phyloP scores from a whole-genome alignment of 2,113 vertebrate genomes.

The Sminthopsis crassicaudata region DNA sequence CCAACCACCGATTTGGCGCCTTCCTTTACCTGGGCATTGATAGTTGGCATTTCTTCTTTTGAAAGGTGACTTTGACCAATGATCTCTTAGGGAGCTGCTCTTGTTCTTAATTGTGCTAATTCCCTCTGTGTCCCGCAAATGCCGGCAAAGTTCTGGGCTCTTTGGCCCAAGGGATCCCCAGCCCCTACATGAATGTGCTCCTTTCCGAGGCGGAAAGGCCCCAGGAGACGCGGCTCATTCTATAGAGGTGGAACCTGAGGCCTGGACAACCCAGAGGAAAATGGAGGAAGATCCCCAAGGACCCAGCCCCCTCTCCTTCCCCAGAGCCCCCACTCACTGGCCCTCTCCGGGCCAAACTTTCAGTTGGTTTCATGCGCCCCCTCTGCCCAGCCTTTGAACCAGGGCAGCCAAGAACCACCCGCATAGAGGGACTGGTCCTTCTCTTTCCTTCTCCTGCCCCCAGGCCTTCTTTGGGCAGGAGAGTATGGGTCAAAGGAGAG shows the following conservation, averaged over 20 bases:
- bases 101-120: neutral
- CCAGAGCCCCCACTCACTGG: too few species aligned
- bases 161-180: neutral
- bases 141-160: neutral
- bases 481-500: neutral
- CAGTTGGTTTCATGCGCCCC: neutral
- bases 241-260: neutral
- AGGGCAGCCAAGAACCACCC: neutral
- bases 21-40: neutral
- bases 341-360: neutral
- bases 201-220: neutral
- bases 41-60: neutral
- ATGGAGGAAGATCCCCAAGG: too few species aligned
- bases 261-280: neutral
- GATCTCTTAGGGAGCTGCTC: neutral
- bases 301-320: too few species aligned
- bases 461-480: neutral
- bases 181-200: neutral
- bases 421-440: neutral
- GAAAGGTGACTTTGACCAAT: neutral
- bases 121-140: neutral
- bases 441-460: neutral
- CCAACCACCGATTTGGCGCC: neutral
- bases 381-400: neutral
- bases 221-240: neutral